Evolutionary conservation across 2,888 invertebrate genomes (phyloP).

Genomic region (Chrysolina oricalcia): DNA sequence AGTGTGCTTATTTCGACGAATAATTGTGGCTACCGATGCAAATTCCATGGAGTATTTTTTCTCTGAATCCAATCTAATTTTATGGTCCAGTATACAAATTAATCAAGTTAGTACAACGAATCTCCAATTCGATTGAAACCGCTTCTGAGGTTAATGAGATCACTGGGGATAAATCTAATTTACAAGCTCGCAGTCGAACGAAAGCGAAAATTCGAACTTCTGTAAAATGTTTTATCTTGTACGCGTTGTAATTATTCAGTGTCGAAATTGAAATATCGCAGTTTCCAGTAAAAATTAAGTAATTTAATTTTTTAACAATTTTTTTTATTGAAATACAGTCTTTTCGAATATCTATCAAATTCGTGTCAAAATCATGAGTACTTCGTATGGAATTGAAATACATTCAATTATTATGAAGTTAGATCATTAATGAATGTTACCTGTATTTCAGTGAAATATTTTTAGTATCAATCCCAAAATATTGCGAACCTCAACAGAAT

Average conservation of each 20-base stretch:
- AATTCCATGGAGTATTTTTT: background rate
- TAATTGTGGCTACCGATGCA: too few species aligned
- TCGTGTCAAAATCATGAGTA: too few species aligned
- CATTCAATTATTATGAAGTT: too few species aligned
- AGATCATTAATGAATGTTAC: too few species aligned
- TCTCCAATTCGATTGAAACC: background rate
- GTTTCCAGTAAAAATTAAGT: background rate
- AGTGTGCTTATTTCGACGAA: too few species aligned
- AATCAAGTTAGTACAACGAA: background rate
- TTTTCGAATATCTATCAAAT: too few species aligned
- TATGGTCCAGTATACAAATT: background rate
- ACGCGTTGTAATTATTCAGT: background rate
- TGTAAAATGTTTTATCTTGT: background rate
- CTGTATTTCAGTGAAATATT: too few species aligned
- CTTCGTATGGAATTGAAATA: too few species aligned
- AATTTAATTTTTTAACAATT: too few species aligned
- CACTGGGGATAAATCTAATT: constrained; percentile 5
- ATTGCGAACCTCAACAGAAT: too few species aligned
- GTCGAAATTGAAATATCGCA: background rate
- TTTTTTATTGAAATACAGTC: too few species aligned
- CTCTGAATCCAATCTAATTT: constrained; percentile 8
- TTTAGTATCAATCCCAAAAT: too few species aligned
- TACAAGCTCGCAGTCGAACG: background rate
- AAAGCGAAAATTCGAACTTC: background rate
- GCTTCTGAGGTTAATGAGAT: constrained; percentile 11